Conservation (phyloP, 1,140 invertebrate genomes). For the Hirudo medicinalis region DNA sequence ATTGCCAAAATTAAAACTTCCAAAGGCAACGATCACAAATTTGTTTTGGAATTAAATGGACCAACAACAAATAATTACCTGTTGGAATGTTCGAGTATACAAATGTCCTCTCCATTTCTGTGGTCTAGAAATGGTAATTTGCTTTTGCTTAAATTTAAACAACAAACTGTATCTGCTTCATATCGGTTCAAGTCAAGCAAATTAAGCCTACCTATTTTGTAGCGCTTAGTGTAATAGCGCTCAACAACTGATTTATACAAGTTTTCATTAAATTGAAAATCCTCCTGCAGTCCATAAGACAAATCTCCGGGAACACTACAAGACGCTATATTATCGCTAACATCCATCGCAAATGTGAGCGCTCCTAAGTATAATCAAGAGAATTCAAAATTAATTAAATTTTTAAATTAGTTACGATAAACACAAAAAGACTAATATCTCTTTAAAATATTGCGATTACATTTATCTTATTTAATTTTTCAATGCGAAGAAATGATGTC, state of each 20-base stretch:
- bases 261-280: slow-evolving; percentile 8
- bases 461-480: too few relatives aligned
- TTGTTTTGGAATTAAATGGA: slow-evolving; percentile 2
- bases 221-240: slow-evolving; percentile 14
- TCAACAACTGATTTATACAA: slow-evolving; percentile 14
- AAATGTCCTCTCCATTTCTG: neutral
- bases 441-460: too few relatives aligned
- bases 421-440: too few relatives aligned
- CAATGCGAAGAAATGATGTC: too few relatives aligned
- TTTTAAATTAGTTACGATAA: too few relatives aligned
- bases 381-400: too few relatives aligned
- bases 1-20: neutral
- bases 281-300: neutral
- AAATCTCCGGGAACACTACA: neutral
- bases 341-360: neutral
- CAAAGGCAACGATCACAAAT: neutral
- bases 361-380: too few relatives aligned
- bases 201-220: slow-evolving; percentile 12
- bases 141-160: too few relatives aligned
- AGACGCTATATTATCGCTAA: neutral
- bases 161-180: too few relatives aligned
- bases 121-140: neutral
- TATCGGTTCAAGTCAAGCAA: neutral
- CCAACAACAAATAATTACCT: neutral
- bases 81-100: slow-evolving; percentile 1